Conservation (phyloP, 2,888 invertebrate genomes). For the Leptopterna dolabrata region DNA sequence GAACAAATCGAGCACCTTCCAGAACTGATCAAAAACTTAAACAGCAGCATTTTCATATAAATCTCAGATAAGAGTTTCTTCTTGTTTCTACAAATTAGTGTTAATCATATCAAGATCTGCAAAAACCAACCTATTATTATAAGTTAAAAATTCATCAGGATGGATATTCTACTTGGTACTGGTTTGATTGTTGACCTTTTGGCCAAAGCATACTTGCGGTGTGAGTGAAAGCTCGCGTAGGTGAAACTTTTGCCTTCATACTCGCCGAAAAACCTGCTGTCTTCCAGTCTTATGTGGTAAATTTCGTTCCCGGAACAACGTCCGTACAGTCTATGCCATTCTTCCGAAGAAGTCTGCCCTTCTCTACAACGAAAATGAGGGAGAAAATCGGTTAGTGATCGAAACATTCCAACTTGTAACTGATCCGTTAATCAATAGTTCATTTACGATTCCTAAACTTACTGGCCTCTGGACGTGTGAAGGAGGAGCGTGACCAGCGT, state of each 20-base stretch:
- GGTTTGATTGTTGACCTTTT: no score
- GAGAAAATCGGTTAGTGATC: background rate
- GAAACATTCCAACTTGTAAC: no score
- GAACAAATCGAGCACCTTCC: no score
- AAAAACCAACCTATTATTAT: no score
- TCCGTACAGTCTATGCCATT: conserved; percentile 98
- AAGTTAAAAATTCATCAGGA: no score
- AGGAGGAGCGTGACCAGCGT: conserved; percentile 94
- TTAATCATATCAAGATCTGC: no score
- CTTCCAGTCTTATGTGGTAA: conserved; percentile 94
- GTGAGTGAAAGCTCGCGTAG: conserved; percentile 99
- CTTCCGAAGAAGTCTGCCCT: conserved; percentile 93
- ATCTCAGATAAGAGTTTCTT: no score
- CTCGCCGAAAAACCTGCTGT: conserved; percentile 97
- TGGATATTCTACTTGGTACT: no score
- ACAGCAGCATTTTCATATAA: no score
- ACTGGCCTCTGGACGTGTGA: conserved; percentile 98
- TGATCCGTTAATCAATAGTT: no score
- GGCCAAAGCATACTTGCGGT: conserved; percentile 83
- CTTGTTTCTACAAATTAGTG: no score
- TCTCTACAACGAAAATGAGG: conserved; percentile 78
- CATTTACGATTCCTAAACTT: conserved; percentile 69
- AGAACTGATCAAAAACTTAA: no score
- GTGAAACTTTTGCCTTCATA: conserved; percentile 99
- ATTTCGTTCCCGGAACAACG: conserved; percentile 99